Base-by-base conservation (phyloP, 2,797 vertebrate species). In the Vireo griseus region DNA sequence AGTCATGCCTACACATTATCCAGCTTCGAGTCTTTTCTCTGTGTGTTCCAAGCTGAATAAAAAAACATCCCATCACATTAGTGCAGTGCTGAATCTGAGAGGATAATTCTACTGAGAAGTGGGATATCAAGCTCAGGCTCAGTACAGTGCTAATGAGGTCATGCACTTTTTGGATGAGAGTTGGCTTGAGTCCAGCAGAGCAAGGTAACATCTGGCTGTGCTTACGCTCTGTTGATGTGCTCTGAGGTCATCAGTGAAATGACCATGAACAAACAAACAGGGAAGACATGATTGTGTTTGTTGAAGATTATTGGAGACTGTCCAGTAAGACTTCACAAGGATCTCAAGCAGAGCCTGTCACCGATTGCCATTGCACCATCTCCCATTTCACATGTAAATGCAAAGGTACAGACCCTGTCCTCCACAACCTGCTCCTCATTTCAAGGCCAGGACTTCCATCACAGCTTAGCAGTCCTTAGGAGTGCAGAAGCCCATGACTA, bases 221-320 rank as follows among this genome's bases (percentile, higher is more conserved):
- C 26, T 74, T 68, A 57, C 0, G 0, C 9, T 29, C 22, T 17
- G 26, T 6, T 25, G 45, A 31, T n/a, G 37, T 25, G 52, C 33
- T 65, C 39, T 72, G 45, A 67, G 51, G 31, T 81, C 22, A 29
- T 12, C 26, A 40, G 9, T 47, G n/a, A 68, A 15, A 15, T 20
- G 33, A 72, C 40, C 75, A 11, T 10, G 37, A 57, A 48, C 28
- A 67, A 57, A 48, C 28, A 67, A 72, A 78, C 24, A 75, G n/a
- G 26, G 21, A 82, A 78, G 45, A 75, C 4, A 22, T 37, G 14
- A 37, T 6, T 40, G 1, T 39, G 33, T 26, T 75, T 66, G 44
- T 8, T 65, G 42, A 63, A 67, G 37, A 29, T 86, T 40, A 57
- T 3, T 26, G 16, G 37, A 39, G 50, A 71, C 11, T 35, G 39